These are phyloP conservation scores for Hipparchia semele DNA, from an alignment of 2,888 invertebrate species.

Conservation along the genomic window DNA sequence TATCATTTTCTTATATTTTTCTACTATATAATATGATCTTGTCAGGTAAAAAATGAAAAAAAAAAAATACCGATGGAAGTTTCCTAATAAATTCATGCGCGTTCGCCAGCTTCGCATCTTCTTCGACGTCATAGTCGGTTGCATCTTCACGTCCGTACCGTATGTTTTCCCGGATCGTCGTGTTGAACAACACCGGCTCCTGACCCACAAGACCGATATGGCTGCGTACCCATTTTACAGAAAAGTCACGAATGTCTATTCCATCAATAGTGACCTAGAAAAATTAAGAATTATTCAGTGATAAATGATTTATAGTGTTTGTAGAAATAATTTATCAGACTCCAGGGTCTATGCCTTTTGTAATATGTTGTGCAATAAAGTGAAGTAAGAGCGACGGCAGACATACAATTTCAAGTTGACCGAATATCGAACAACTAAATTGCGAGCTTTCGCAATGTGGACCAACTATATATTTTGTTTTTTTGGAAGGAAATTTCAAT, in stretches of 20 bases:
- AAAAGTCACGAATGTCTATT: conserved; percentile 86
- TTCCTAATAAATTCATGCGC: conserved; percentile 90
- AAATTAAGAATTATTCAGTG: not conserved
- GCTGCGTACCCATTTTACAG: conserved; percentile 89
- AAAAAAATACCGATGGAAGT: conserved; percentile 74
- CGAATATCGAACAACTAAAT: too few species aligned
- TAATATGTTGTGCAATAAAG: not conserved
- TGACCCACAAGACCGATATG: conserved; percentile 95
- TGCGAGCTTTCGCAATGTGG: too few species aligned
- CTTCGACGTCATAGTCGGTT: conserved; percentile 85
- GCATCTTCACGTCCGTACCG: conserved; percentile 88
- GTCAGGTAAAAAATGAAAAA: not conserved
- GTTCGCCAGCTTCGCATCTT: conserved; percentile 88
- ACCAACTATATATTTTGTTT: too few species aligned
- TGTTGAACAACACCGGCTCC: conserved; percentile 94
- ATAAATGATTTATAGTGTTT: not conserved
- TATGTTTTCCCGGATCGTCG: conserved; percentile 93
- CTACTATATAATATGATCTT: not conserved
- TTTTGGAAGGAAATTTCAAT: too few species aligned
- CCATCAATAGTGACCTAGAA: conserved; percentile 85
- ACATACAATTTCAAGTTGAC: too few species aligned
- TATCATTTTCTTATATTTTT: not conserved
- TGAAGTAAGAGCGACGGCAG: not conserved
- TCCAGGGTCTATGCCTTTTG: too few species aligned
- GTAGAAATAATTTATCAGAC: not conserved